These are phyloP conservation scores for Strongylocentrotus purpuratus DNA, from an alignment of 35 echinoderm and acorn worm species.

Conservation along the genomic window DNA sequence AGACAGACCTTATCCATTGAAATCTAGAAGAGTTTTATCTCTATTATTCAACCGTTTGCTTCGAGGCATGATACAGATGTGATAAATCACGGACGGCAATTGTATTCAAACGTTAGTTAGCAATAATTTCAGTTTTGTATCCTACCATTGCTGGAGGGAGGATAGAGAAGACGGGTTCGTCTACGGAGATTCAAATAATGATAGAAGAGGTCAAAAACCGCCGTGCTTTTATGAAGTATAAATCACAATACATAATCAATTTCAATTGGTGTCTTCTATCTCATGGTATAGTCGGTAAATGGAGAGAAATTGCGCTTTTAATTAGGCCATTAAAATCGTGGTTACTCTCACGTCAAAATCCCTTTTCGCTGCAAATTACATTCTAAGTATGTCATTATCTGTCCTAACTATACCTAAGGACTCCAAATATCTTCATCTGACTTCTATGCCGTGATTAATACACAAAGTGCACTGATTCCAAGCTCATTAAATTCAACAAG, in stretches of 20 bases:
- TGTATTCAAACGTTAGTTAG: neutral
- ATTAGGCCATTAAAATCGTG: slow-evolving; percentile 25
- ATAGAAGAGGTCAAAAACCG: neutral
- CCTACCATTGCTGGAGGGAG: neutral
- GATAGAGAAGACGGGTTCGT: neutral
- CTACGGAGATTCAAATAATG: neutral
- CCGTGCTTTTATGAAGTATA: neutral
- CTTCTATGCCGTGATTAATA: neutral
- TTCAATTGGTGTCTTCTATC: neutral
- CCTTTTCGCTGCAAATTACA: slow-evolving; percentile 18
- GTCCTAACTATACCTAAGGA: neutral
- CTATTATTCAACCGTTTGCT: neutral
- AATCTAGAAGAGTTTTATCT: slow-evolving; percentile 3
- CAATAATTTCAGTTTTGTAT: slow-evolving; percentile 1
- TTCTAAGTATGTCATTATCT: slow-evolving; percentile 30
- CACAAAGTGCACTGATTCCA: neutral
- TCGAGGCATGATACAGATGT: neutral
- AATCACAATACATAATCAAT: neutral
- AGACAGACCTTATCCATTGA: neutral
- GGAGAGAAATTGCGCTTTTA: neutral
- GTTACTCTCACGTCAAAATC: neutral
- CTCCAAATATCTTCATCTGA: neutral
- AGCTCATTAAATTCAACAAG: neutral
- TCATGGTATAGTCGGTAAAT: neutral
- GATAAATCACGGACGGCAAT: neutral